These are phyloP conservation scores for Nephrotoma flavescens DNA, from an alignment of 2,888 invertebrate genomes.

Conservation along the genomic window DNA sequence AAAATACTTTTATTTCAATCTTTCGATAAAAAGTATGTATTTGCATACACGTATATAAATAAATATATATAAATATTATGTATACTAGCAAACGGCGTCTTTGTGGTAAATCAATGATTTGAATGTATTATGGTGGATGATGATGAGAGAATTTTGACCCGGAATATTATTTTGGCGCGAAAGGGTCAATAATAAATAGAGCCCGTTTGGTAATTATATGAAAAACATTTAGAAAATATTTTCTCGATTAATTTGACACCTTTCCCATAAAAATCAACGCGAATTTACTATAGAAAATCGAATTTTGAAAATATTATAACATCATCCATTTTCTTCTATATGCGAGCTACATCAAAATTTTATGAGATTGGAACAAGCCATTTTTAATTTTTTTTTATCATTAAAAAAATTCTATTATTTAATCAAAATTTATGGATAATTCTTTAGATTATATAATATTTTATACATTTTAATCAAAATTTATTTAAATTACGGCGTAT, in stretches of 20 bases:
- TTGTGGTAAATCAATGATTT: background rate
- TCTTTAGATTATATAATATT: background rate
- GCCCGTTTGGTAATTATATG: background rate
- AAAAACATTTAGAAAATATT: conserved; percentile 9
- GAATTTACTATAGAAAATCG: conserved; percentile 13
- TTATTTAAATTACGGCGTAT: background rate
- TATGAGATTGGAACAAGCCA: conserved; percentile 1
- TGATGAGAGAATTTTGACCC: conserved; percentile 4
- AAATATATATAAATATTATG: background rate
- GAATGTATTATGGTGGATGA: background rate
- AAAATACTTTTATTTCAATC: too few species aligned
- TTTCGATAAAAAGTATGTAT: background rate
- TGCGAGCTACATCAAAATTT: background rate
- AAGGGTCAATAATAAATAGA: conserved; percentile 5
- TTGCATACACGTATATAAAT: background rate
- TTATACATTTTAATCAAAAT: background rate
- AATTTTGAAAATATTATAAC: background rate
- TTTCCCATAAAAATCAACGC: background rate
- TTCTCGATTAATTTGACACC: conserved; percentile 2
- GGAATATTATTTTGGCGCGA: conserved; percentile 6
- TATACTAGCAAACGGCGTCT: background rate
- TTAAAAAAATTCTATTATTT: background rate
- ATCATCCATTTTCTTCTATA: background rate
- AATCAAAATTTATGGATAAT: conserved; percentile 4
- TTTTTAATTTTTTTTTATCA: conserved; percentile 5